A percentile compares a stretch with the other conserved stretches of the same genome.
phyloP scores from a whole-genome alignment of 2,113 vertebrate genomes.

The Poeciliopsis occidentalis region DNA sequence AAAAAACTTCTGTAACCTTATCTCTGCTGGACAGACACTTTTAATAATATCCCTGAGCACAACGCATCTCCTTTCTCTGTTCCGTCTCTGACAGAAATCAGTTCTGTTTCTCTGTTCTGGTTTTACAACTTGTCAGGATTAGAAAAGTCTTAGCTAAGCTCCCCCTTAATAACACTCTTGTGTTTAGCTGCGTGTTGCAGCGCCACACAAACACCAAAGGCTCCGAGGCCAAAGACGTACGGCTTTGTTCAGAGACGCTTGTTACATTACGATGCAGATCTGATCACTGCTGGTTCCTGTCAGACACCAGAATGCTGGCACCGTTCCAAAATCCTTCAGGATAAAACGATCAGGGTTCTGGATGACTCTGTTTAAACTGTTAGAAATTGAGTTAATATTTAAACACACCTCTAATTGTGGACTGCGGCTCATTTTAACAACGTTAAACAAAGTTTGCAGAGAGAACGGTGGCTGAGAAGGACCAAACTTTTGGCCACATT shows the following conservation, averaged over 20 bases:
- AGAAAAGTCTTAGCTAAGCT: not conserved
- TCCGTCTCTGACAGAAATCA: slow-evolving; percentile 6
- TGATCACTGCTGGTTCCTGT: no score
- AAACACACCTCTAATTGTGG: no score
- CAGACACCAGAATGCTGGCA: no score
- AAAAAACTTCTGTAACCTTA: not conserved
- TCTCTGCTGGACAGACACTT: slow-evolving; percentile 23
- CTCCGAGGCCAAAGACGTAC: not conserved
- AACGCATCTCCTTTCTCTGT: slow-evolving; percentile 5
- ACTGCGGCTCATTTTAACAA: no score
- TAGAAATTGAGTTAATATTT: no score
- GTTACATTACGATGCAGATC: no score
- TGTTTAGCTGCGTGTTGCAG: not conserved
- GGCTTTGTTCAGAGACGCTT: not conserved
- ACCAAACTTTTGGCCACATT: no score
- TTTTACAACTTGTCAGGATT: slow-evolving; percentile 15
- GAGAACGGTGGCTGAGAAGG: no score
- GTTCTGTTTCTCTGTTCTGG: not conserved
- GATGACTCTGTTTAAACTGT: no score
- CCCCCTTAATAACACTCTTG: not conserved
- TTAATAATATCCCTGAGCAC: slow-evolving; percentile 13
- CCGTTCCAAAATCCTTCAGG: no score
- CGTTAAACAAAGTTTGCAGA: no score
- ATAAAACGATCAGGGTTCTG: no score
- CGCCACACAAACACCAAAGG: not conserved